Conservation (phyloP, 2,888 invertebrate species). For the Altica lythri region DNA sequence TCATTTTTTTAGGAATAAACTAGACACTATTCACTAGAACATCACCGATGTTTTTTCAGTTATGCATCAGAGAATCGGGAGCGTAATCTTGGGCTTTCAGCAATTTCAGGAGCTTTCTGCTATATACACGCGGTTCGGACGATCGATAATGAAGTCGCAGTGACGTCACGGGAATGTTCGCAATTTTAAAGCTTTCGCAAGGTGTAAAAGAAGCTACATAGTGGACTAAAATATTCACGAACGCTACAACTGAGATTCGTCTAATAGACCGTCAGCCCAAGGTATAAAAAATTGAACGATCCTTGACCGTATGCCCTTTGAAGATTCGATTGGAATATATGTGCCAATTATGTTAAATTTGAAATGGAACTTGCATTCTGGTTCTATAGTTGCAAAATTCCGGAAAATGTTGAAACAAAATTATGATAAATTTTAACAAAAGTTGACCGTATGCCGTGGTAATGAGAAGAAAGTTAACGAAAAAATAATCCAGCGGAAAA, state of each 20-base stretch:
- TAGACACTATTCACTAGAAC: slow-evolving; percentile 8
- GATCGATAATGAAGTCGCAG: slow-evolving; percentile 58
- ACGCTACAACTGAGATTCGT: not conserved
- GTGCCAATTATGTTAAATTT: no score
- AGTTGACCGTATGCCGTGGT: no score
- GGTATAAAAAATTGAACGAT: no score
- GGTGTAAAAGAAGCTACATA: slow-evolving; percentile 5
- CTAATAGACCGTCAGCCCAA: not conserved
- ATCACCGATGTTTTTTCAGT: slow-evolving; percentile 32
- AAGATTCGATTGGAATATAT: no score
- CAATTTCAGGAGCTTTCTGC: slow-evolving; percentile 46
- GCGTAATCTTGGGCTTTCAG: slow-evolving; percentile 40
- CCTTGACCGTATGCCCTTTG: no score
- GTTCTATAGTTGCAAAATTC: no score
- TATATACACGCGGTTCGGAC: slow-evolving; percentile 52
- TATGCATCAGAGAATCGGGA: slow-evolving; percentile 28
- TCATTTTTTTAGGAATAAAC: slow-evolving; percentile 27
- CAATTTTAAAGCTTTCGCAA: slow-evolving; percentile 26
- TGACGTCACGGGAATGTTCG: slow-evolving; percentile 51
- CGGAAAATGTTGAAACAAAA: no score
- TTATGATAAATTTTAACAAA: no score
- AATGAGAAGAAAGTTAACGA: no score
- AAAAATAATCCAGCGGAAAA: no score
- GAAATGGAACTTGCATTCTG: no score
- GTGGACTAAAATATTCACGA: not conserved